Evolutionary conservation across 2,888 invertebrate genomes (phyloP).

Genomic region (Azorinus chamasolen): DNA sequence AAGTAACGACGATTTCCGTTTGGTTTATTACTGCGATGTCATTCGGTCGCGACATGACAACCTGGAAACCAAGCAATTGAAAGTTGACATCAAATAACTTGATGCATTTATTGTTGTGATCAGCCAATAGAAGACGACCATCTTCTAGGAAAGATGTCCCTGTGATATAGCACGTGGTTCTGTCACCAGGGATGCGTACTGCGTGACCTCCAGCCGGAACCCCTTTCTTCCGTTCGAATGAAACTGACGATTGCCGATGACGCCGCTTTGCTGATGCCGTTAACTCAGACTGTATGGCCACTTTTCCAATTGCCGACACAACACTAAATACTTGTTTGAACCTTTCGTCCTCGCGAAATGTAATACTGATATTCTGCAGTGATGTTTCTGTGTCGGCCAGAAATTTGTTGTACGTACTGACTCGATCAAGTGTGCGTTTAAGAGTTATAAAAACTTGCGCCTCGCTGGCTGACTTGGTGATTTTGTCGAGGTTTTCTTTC

Average conservation of each 20-base stretch:
- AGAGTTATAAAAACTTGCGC: conserved; percentile 26
- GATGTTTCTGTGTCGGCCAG: conserved; percentile 8
- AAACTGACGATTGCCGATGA: not conserved
- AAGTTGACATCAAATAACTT: conserved; percentile 32
- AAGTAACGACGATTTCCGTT: conserved; percentile 18
- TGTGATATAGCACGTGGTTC: conserved; percentile 35
- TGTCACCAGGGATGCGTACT: conserved; percentile 30
- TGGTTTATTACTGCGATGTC: conserved; percentile 17
- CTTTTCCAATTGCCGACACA: conserved; percentile 7
- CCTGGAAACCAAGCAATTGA: conserved; percentile 10
- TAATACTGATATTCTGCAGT: conserved; percentile 14
- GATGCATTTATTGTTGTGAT: conserved; percentile 34
- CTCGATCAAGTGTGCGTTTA: conserved; percentile 18
- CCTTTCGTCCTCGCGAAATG: conserved; percentile 12
- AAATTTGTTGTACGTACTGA: conserved; percentile 19
- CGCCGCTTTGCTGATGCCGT: not conserved
- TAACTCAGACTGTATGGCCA: not conserved
- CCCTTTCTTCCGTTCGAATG: conserved; percentile 18
- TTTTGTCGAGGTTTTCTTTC: conserved; percentile 3
- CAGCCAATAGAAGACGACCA: conserved; percentile 28
- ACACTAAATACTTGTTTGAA: conserved; percentile 11
- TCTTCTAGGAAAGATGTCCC: conserved; percentile 34
- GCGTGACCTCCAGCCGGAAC: conserved; percentile 41
- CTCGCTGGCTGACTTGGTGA: conserved; percentile 3
- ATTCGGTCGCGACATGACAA: conserved; percentile 23